phyloP scores from a whole-genome alignment of 2,113 vertebrate genomes.

The Fukomys damarensis region DNA sequence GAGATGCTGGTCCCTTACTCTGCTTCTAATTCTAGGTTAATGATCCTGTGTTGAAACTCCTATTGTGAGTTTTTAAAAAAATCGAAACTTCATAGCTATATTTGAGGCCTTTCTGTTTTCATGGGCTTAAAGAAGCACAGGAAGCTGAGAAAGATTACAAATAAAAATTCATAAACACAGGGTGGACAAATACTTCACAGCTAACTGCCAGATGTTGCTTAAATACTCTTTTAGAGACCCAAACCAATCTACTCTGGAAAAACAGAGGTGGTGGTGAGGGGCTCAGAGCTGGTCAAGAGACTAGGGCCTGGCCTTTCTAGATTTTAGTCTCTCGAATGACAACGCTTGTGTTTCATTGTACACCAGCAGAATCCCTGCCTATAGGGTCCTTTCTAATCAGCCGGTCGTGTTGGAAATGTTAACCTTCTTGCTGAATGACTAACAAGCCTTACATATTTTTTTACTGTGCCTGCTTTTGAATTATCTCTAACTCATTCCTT shows the following conservation, averaged over 20 bases:
- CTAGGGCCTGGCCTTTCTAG: background rate
- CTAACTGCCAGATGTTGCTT: background rate
- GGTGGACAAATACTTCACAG: background rate
- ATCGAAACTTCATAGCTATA: background rate
- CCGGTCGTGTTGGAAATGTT: background rate
- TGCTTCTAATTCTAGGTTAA: background rate
- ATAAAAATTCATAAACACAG: background rate
- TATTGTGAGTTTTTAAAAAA: background rate
- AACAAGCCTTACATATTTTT: background rate
- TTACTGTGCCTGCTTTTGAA: background rate
- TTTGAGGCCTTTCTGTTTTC: background rate
- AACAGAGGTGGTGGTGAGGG: background rate
- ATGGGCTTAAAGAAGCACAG: background rate
- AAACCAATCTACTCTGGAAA: constrained; percentile 17
- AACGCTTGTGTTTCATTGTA: background rate
- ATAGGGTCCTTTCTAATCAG: background rate
- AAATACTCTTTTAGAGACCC: background rate
- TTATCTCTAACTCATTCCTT: background rate
- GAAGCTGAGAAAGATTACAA: background rate
- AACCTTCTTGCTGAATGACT: background rate
- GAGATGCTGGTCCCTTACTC: background rate
- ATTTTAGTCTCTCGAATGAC: background rate
- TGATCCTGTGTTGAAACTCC: background rate
- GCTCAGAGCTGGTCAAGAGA: background rate
- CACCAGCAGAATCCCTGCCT: background rate